A percentile compares a stretch with the other conserved stretches of the same genome.
Evolutionary conservation across 2,888 invertebrate genomes (phyloP).

Genomic region (Eupithecia vulgata): DNA sequence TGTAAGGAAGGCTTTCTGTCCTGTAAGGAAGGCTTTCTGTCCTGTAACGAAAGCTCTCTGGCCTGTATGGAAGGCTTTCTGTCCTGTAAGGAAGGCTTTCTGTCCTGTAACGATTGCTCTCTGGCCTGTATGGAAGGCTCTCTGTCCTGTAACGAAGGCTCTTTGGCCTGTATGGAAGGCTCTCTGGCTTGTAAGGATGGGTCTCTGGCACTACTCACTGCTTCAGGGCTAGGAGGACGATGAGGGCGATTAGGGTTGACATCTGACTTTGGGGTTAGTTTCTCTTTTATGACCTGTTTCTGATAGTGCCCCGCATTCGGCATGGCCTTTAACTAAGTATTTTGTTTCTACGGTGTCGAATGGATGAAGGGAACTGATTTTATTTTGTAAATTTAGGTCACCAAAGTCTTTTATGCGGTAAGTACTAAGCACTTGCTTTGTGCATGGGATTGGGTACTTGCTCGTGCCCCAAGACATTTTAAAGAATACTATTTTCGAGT

Average conservation of each 20-base stretch:
- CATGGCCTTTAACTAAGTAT: not conserved
- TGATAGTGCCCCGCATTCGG: not conserved
- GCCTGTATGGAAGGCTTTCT: not conserved
- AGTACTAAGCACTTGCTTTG: not conserved
- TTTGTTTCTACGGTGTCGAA: not conserved
- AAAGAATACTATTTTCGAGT: not conserved
- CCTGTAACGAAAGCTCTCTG: not conserved
- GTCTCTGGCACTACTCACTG: not conserved
- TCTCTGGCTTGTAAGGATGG: too few relatives aligned
- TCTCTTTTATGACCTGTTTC: too few relatives aligned
- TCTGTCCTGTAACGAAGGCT: too few relatives aligned
- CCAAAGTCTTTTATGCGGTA: not conserved
- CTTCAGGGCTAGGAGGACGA: not conserved
- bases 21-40: too few relatives aligned
- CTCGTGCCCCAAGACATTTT: not conserved
- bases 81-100: too few relatives aligned
- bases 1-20: not conserved
- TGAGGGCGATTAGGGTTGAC: not conserved
- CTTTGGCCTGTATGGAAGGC: not conserved
- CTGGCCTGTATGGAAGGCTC: not conserved
- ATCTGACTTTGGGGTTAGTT: too few relatives aligned
- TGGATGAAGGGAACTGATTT: not conserved
- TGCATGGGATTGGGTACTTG: not conserved
- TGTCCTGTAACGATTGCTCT: not conserved
- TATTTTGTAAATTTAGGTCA: not conserved